phyloP scores from a whole-genome alignment of 2,888 invertebrate species.

The Pelosia muscerda region DNA sequence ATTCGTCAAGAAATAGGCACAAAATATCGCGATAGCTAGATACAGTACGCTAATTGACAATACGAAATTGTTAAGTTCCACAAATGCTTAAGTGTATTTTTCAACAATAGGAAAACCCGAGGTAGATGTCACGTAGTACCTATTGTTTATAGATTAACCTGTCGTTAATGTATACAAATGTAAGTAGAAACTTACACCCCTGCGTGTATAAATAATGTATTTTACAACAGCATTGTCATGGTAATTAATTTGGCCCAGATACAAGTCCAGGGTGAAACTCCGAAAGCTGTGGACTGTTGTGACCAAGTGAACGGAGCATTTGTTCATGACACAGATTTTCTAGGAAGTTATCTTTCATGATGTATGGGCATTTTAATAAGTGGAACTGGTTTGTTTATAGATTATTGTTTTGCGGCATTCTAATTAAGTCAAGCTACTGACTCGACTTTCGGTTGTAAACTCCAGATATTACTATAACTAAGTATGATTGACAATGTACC shows the following conservation, averaged over 20 bases:
- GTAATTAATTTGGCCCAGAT: slow-evolving; percentile 79
- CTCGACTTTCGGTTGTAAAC: neutral
- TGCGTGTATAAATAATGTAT: slow-evolving; percentile 75
- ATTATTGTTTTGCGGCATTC: slow-evolving; percentile 37
- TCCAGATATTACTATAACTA: neutral
- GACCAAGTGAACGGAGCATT: slow-evolving; percentile 53
- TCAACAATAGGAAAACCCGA: slow-evolving; percentile 17
- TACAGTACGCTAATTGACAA: neutral
- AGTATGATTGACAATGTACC: neutral
- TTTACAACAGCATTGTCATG: slow-evolving; percentile 76
- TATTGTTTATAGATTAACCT: slow-evolving; percentile 45
- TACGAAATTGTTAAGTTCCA: neutral
- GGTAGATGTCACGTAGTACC: slow-evolving; percentile 6
- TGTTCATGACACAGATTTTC: slow-evolving; percentile 55
- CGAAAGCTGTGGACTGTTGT: slow-evolving; percentile 53
- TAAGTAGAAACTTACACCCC: slow-evolving; percentile 64
- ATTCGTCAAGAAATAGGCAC: neutral
- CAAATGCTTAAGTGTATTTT: slow-evolving; percentile 4
- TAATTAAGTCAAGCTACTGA: slow-evolving; percentile 2
- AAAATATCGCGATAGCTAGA: neutral
- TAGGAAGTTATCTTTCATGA: slow-evolving; percentile 59
- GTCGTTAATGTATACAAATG: slow-evolving; percentile 62
- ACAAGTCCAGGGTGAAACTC: slow-evolving; percentile 69
- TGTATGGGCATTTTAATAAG: slow-evolving; percentile 56
- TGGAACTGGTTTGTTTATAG: slow-evolving; percentile 48